Evolutionary conservation across 2,797 vertebrate genomes (phyloP), one percentile per base, ranked within the genome.

Genomic region (Gadopsis marmoratus): DNA sequence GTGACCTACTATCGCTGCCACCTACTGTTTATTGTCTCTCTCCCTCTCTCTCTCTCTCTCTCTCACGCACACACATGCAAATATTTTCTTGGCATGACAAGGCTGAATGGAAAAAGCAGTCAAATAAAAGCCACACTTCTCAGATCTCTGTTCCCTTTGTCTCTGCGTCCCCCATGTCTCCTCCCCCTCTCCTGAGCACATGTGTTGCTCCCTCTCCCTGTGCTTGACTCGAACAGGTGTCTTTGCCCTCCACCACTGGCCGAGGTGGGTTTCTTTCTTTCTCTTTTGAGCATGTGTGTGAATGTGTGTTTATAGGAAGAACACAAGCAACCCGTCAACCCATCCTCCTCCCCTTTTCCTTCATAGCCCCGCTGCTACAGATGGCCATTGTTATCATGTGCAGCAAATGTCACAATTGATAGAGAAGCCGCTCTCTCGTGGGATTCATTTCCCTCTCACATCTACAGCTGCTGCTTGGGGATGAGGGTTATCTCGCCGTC

Each of bases 361-460:
- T 54, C 81, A 54, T 65, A 75, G 65, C 80, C 75, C 76, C 5
- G 53, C 80, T 84, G 92, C 95, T 96, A 96, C 97, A 97, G 96
- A 97, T 98, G 96, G 96, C 95, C 96, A 96, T 96, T 97, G 97
- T 97, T 97, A 95, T 96, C 95, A 95, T 95, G 96, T 95, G 96
- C 96, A 93, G 96, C 96, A 96, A 97, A 97, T 97, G 97, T 97
- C 96, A 96, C 96, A 95, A 95, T 93, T 96, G 95, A 97, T 96
- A 93, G 96, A 96, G 96, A 96, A 96, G 95, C 95, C 88, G 21
- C 94, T 94, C 95, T 94, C 94, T 95, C 95, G 89, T 94, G 88
- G 95, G 95, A 95, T 95, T 92, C 93, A 90, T 95, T 95, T 92
- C 85, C 77, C 83, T 86, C 87, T 89, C 90, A 85, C 86, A 50